phyloP scores from a whole-genome alignment of 2,113 vertebrate species.

The Alaudala cheleensis region DNA sequence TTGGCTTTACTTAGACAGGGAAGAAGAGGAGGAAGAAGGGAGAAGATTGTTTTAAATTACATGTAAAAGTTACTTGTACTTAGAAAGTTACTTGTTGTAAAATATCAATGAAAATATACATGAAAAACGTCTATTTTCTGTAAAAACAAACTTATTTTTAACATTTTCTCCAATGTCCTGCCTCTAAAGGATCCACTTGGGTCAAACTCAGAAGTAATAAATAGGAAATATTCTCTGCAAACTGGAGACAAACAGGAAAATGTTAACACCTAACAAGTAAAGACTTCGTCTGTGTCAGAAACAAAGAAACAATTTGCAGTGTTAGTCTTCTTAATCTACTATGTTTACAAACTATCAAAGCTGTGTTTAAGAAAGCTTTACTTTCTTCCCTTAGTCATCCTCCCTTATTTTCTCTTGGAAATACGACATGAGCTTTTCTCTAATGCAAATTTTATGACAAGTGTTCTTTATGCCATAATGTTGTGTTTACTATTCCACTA shows the following conservation, averaged over 20 bases:
- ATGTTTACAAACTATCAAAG: background rate
- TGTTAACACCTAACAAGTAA: fast-evolving
- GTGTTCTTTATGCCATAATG: background rate
- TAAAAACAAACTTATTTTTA: background rate
- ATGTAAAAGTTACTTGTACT: background rate
- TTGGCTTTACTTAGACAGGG: background rate
- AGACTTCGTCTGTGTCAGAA: background rate
- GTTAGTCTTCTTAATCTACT: background rate
- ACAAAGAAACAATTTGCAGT: background rate
- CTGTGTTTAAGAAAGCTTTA: background rate
- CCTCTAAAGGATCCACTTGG: background rate
- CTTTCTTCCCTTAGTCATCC: background rate
- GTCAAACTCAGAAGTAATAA: background rate
- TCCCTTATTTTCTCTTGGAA: background rate
- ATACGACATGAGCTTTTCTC: background rate
- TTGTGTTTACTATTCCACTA: background rate
- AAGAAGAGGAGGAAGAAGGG: background rate
- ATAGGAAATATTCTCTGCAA: background rate
- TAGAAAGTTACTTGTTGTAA: background rate
- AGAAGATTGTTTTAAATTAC: background rate
- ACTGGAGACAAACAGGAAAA: background rate
- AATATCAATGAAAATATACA: background rate
- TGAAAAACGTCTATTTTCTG: fast-evolving
- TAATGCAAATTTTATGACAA: background rate
- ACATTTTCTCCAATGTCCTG: background rate